A percentile compares a stretch with the other conserved stretches of the same genome.
Conservation (phyloP, 2,797 vertebrate genomes). For the Myotis pilosus region DNA sequence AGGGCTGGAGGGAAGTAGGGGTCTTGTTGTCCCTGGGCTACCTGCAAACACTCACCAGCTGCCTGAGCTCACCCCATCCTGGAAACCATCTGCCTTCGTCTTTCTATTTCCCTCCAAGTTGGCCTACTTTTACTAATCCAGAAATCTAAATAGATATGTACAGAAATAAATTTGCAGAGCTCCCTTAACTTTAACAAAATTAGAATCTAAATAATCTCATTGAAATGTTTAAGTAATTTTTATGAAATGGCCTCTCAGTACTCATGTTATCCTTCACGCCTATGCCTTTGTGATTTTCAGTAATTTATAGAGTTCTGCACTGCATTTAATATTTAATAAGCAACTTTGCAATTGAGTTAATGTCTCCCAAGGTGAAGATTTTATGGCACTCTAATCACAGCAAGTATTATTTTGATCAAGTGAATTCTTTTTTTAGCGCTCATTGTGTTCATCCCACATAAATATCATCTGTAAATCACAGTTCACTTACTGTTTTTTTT, state of each 20-base stretch:
- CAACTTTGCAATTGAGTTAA: conserved; percentile 13
- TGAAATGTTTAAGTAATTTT: conserved; percentile 48
- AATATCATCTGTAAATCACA: conserved; percentile 33
- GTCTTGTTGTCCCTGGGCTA: not conserved
- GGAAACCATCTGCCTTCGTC: not conserved
- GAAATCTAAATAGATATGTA: not conserved
- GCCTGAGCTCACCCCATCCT: not conserved
- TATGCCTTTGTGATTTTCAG: conserved; percentile 34
- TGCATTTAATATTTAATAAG: conserved; percentile 45
- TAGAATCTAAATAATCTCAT: conserved; percentile 14
- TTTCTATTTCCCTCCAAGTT: not conserved
- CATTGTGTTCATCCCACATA: conserved; percentile 44
- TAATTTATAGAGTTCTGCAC: not conserved
- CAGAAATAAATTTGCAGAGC: conserved; percentile 42
- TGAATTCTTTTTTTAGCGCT: not conserved
- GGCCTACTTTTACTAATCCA: not conserved
- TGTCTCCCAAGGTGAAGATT: conserved; percentile 30
- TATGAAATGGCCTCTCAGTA: conserved; percentile 34
- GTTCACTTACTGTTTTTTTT: conserved; percentile 33
- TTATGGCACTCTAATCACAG: conserved; percentile 26
- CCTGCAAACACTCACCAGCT: not conserved
- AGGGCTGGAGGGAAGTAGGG: not conserved
- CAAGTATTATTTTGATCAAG: conserved; percentile 49
- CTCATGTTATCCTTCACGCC: conserved; percentile 7
- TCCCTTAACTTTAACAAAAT: conserved; percentile 50